These are phyloP conservation scores for Gambusia yucatana DNA, from an alignment of 2,797 vertebrate genomes.

Conservation along the genomic window DNA sequence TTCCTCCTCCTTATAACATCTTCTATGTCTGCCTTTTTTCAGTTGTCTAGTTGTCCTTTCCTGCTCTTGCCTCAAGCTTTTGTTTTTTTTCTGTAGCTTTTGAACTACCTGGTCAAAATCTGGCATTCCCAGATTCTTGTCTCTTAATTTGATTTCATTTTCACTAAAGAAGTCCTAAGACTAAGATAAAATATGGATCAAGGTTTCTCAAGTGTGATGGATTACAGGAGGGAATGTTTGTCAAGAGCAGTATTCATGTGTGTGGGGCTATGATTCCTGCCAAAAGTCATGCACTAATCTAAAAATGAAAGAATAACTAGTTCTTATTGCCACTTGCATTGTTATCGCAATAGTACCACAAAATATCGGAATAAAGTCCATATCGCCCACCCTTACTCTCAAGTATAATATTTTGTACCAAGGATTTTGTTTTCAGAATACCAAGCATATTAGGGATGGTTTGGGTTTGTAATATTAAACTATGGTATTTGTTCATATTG, in stretches of 20 bases:
- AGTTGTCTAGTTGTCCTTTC: neutral
- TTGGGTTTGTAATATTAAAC: neutral
- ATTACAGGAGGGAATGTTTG: neutral
- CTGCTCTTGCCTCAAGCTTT: neutral
- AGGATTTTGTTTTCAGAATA: neutral
- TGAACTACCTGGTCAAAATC: neutral
- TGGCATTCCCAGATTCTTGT: neutral
- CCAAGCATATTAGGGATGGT: neutral
- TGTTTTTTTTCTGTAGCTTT: neutral
- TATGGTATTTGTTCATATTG: conserved; percentile 3
- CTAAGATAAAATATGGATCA: neutral
- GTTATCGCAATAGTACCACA: too few species aligned
- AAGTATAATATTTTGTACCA: neutral
- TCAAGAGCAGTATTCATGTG: too few species aligned
- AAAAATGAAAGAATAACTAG: too few species aligned
- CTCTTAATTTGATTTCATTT: neutral
- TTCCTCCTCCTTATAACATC: neutral
- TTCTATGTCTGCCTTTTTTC: conserved; percentile 3
- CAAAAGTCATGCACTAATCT: too few species aligned
- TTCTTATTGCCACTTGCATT: too few species aligned
- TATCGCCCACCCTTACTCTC: neutral
- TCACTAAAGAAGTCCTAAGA: neutral
- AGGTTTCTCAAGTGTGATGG: neutral
- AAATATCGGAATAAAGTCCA: too few species aligned
- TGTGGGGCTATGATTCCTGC: too few species aligned